These are phyloP conservation scores for Rhincodon typus DNA, from an alignment of 2,797 vertebrate genomes.

Conservation along the genomic window DNA sequence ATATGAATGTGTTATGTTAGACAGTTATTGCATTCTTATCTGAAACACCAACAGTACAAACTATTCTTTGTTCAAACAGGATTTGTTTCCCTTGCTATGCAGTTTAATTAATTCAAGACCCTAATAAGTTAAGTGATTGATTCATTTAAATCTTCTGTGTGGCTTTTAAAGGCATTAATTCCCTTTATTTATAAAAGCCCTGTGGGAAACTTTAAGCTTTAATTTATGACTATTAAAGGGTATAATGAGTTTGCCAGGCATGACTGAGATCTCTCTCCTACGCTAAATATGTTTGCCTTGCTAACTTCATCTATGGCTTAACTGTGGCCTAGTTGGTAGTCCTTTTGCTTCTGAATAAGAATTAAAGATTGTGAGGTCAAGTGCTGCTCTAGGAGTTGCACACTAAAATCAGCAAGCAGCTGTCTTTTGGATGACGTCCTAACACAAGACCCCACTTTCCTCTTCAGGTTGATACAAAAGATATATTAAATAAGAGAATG, in stretches of 20 bases:
- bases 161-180: slow-evolving; percentile 6
- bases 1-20: neutral
- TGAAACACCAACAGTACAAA: neutral
- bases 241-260: neutral
- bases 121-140: neutral
- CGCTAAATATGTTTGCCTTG: neutral
- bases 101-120: slow-evolving; percentile 9
- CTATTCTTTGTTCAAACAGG: neutral
- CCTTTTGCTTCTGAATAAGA: neutral
- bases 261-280: neutral
- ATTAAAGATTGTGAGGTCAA: neutral
- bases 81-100: neutral
- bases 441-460: too few species aligned
- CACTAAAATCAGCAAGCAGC: neutral
- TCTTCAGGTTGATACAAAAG: too few species aligned
- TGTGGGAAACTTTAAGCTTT: neutral
- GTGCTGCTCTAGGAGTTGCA: neutral
- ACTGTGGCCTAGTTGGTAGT: neutral
- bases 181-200: neutral
- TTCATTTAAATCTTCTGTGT: neutral
- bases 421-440: too few species aligned
- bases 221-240: neutral
- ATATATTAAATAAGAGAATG: too few species aligned
- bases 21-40: neutral
- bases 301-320: neutral